Evolutionary conservation across 2,113 vertebrate genomes (phyloP).

Genomic region (Polyodon spathula): DNA sequence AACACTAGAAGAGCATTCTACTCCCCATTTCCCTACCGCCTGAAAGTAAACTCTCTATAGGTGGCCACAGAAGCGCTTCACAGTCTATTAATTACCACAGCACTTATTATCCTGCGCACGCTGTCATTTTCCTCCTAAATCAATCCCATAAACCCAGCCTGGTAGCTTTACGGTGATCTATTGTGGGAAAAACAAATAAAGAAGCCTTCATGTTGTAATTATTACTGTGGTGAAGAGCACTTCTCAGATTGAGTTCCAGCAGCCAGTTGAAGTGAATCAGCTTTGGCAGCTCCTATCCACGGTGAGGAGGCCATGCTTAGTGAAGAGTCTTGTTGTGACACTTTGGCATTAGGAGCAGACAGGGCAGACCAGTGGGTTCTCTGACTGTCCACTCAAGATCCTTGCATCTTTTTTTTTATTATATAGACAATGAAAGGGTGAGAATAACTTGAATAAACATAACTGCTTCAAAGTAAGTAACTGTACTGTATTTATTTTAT

Average conservation of each 20-base stretch:
- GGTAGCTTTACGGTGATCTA: not conserved
- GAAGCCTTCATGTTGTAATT: not conserved
- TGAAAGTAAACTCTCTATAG: not conserved
- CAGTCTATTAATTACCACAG: conserved; percentile 2
- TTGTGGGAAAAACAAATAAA: not conserved
- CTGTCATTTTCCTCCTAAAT: not conserved
- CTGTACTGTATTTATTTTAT: too few relatives aligned
- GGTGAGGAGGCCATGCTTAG: too few relatives aligned
- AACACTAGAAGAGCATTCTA: not conserved
- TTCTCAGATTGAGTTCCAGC: not conserved
- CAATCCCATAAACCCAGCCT: not conserved
- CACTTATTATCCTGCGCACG: not conserved
- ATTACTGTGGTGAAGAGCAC: not conserved
- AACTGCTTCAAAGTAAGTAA: too few relatives aligned
- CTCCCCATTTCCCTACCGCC: not conserved
- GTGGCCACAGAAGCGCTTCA: not conserved
- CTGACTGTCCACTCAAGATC: too few relatives aligned
- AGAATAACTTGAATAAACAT: too few relatives aligned
- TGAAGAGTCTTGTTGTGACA: too few relatives aligned
- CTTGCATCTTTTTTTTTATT: too few relatives aligned
- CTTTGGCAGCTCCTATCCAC: too few relatives aligned
- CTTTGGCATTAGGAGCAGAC: too few relatives aligned
- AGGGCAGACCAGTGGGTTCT: too few relatives aligned
- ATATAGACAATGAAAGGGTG: too few relatives aligned
- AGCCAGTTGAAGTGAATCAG: too few relatives aligned